Percentiles rank a stretch among this genome's conserved stretches.
phyloP scores from a whole-genome alignment of 2,797 vertebrate genomes.

The Coregonus sp. region DNA sequence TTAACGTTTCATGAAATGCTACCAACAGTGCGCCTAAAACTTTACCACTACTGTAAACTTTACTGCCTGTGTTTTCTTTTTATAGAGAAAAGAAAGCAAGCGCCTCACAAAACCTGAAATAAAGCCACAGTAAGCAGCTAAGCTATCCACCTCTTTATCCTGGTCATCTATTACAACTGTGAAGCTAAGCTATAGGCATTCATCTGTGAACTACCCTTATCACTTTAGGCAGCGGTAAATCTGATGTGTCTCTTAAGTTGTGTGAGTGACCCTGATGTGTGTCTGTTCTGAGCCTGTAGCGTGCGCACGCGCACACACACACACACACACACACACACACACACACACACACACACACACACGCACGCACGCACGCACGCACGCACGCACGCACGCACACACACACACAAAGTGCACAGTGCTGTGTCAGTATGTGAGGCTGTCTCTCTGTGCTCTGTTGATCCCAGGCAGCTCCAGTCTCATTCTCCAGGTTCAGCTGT shows the following conservation, averaged over 20 bases:
- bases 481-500: slow-evolving; percentile 85
- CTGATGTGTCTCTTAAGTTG: slow-evolving; percentile 74
- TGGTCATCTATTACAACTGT: slow-evolving; percentile 50
- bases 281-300: slow-evolving; percentile 1
- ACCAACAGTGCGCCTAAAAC: not conserved
- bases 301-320: no score
- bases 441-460: slow-evolving; percentile 57
- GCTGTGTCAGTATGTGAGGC: slow-evolving; percentile 63
- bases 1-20: no score
- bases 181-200: slow-evolving; percentile 43
- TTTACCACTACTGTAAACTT: not conserved
- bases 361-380: no score
- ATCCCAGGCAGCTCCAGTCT: slow-evolving; percentile 71
- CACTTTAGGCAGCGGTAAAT: slow-evolving; percentile 71
- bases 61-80: not conserved
- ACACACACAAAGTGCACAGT: slow-evolving; percentile 9
- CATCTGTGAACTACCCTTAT: slow-evolving; percentile 56
- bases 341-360: no score
- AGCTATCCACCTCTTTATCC: not conserved
- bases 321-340: no score
- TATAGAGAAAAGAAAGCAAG: not conserved
- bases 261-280: slow-evolving; percentile 63
- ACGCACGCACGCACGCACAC: not conserved
- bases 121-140: slow-evolving; percentile 13
- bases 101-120: slow-evolving; percentile 14